A percentile compares a stretch with the other conserved stretches of the same genome.
phyloP scores from a whole-genome alignment of 37 sponge, comb jelly and placozoan species.

The Eunapius fragilis region DNA sequence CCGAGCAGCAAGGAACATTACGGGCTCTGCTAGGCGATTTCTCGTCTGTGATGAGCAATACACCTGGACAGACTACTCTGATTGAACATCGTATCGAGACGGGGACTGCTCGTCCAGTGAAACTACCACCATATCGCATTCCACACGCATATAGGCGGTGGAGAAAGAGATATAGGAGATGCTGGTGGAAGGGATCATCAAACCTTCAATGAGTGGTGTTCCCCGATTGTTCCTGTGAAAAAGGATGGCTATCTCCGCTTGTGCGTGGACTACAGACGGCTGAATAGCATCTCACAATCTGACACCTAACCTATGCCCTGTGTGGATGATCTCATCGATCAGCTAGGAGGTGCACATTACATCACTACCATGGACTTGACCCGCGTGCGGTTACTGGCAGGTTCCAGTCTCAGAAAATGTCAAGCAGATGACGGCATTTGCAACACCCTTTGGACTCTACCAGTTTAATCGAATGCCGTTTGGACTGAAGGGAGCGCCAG shows the following conservation, averaged over 20 bases:
- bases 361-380: too few species aligned
- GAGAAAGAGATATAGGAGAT: constrained; percentile 40
- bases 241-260: constrained; percentile 20
- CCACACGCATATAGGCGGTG: constrained; percentile 29
- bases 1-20: too few species aligned
- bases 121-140: constrained; percentile 22
- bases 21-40: too few species aligned
- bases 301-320: constrained; percentile 43
- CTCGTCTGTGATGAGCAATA: background rate
- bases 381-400: constrained; percentile 55
- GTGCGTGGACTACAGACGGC: constrained; percentile 44
- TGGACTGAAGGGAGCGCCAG: constrained; percentile 34
- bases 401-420: constrained; percentile 31
- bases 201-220: constrained; percentile 16
- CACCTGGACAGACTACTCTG: constrained; percentile 32
- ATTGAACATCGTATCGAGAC: constrained; percentile 9
- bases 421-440: constrained; percentile 37
- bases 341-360: too few species aligned
- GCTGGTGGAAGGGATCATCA: constrained; percentile 54
- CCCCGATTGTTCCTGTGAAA: constrained; percentile 10
- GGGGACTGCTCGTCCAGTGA: background rate
- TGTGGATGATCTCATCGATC: constrained; percentile 42
- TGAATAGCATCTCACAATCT: constrained; percentile 30
- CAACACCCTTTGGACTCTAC: constrained; percentile 38
- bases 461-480: constrained; percentile 41